Percentiles rank a stretch among this genome's conserved stretches.
These are phyloP conservation scores for Acanthosepion esculentum DNA, from an alignment of 2,888 invertebrate species.

Conservation along the genomic window DNA sequence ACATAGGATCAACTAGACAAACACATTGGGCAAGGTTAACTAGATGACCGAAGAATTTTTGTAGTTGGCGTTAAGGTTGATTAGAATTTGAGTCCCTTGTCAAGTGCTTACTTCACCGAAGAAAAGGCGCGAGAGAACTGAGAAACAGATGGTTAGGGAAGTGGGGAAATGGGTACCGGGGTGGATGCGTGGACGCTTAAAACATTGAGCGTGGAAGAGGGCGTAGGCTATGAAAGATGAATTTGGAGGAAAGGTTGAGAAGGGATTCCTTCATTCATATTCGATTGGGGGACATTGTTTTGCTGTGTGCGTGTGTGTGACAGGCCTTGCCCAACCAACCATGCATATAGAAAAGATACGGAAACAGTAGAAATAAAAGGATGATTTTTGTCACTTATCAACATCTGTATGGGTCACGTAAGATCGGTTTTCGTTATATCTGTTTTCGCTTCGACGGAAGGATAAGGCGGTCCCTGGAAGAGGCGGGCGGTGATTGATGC, in stretches of 20 bases:
- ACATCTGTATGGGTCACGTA: neutral
- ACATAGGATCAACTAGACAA: neutral
- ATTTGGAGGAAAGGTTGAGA: neutral
- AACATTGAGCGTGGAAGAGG: neutral
- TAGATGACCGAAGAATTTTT: neutral
- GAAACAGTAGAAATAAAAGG: neutral
- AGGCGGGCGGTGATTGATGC: neutral
- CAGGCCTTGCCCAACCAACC: neutral
- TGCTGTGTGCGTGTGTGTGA: constrained; percentile 33
- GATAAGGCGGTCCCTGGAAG: neutral
- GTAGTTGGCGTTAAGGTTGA: neutral
- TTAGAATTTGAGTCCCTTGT: neutral
- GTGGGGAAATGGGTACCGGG: neutral
- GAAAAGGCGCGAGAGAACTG: neutral
- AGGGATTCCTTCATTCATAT: constrained; percentile 20
- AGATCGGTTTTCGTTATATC: neutral
- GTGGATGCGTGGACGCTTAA: neutral
- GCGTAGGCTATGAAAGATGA: neutral
- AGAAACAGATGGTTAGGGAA: neutral
- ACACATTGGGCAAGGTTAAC: neutral
- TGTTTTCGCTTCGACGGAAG: neutral
- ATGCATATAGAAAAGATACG: neutral
- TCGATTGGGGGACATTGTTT: neutral
- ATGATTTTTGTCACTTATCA: constrained; percentile 33
- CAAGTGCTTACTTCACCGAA: neutral